Evolutionary conservation across 2,113 vertebrate species (phyloP).

Genomic region (Speoplatyrhinus poulsoni): DNA sequence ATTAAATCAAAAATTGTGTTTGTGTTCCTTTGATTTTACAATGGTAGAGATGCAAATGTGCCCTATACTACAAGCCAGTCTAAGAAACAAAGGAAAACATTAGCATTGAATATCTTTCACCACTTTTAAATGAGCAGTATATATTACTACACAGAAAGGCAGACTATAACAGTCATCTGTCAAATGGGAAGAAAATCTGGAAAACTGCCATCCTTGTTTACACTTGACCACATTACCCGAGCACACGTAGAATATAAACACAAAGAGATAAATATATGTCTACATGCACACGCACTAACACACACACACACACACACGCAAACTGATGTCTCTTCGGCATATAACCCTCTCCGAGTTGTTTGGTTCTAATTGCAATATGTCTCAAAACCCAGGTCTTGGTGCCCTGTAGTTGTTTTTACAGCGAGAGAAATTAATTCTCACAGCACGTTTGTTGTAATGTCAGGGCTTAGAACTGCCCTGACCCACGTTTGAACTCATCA

Average conservation of each 20-base stretch:
- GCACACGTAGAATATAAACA: slow-evolving; percentile 24
- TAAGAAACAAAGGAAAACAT: slow-evolving; percentile 61
- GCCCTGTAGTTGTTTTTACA: slow-evolving; percentile 69
- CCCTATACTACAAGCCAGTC: slow-evolving; percentile 64
- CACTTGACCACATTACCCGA: slow-evolving; percentile 61
- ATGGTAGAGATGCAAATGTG: slow-evolving; percentile 70
- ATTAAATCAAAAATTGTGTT: slow-evolving; percentile 76
- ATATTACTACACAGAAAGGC: slow-evolving; percentile 59
- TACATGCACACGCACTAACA: neutral
- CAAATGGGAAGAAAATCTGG: slow-evolving; percentile 54
- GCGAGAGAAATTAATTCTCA: slow-evolving; percentile 92
- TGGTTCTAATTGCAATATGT: slow-evolving; percentile 71
- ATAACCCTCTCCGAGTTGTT: slow-evolving; percentile 45
- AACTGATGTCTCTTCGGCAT: slow-evolving; percentile 21
- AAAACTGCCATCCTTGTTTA: slow-evolving; percentile 64
- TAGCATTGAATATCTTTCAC: slow-evolving; percentile 40
- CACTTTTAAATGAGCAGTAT: slow-evolving; percentile 54
- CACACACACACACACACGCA: slow-evolving; percentile 3
- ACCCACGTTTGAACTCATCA: slow-evolving; percentile 98
- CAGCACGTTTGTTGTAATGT: slow-evolving; percentile 83
- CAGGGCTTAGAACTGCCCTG: slow-evolving; percentile 94
- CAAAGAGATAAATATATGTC: neutral
- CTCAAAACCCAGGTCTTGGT: slow-evolving; percentile 59
- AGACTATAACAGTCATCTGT: slow-evolving; percentile 69
- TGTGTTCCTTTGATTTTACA: slow-evolving; percentile 73